Evolutionary conservation across 2,113 vertebrate species (phyloP), one percentile per base, ranked within the genome.

Genomic region (Antidorcas marsupialis): DNA sequence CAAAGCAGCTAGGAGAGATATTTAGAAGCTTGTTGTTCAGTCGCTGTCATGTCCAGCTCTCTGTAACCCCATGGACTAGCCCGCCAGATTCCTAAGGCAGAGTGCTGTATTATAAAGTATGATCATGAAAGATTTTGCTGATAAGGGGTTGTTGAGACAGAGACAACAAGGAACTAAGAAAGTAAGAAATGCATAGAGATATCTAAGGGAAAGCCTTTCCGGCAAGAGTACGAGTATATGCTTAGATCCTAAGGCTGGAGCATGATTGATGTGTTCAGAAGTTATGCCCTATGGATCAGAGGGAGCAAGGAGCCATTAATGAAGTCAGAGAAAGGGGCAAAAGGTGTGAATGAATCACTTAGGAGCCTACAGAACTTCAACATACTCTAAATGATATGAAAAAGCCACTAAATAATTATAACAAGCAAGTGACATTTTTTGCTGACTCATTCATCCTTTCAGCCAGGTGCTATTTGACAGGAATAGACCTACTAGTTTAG

Each of bases 261-360:
- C 4, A 43, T 3, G 7, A 4, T 27, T 25, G 47, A 6, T 28
- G 39, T 50, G 23, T 33, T 88, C 74, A 59, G 43, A 15, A 82
- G 9, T 13, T 3, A 71, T 3, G 25, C 11, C 0, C 7, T 30
- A 2, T 64, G 53, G 16, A 16, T 27, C 23, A 21, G 6, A 10
- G 55, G 3, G 53, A 79, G 4, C 21, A 47, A 59, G 6, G 21
- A 88, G 19, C 6, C 39, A 55, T 1, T n/a, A 23, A 30, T 30
- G 2, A 84, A 13, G 50, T 50, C 53, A 89, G 36, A 95, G 15
- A 84, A 59, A 52, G 5, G 6, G 12, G 2, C 6, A 97, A 25
- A 79, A 3, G 13, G 21, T 47, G 2, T 39, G 5, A 27, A 16
- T 30, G 23, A 36, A 6, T 74, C 62, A 91, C 43, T 19, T 0